Percentiles rank a stretch among this genome's conserved stretches.
Conservation (phyloP, 2,888 invertebrate species). For the Drosophila aldrichi region DNA sequence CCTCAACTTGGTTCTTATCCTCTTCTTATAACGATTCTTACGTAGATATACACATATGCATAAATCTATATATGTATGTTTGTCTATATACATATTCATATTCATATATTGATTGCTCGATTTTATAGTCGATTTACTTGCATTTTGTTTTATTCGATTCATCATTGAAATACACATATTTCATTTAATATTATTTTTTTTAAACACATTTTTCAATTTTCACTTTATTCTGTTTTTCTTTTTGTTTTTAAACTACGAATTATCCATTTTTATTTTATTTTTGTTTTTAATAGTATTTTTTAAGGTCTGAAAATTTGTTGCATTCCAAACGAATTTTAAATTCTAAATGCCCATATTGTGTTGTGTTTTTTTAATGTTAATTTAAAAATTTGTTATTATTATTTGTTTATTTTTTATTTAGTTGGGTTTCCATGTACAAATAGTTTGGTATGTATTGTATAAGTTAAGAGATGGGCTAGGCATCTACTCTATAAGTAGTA, state of each 20-base stretch:
- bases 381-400: constrained; percentile 36
- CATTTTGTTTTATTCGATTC: constrained; percentile 75
- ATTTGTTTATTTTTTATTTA: neutral
- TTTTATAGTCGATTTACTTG: constrained; percentile 34
- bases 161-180: constrained; percentile 69
- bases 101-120: neutral
- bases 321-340: constrained; percentile 52
- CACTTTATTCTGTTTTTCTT: constrained; percentile 1
- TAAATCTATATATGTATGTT: neutral
- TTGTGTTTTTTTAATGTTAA: neutral
- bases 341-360: constrained; percentile 53
- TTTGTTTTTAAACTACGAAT: constrained; percentile 5
- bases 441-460: constrained; percentile 64
- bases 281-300: constrained; percentile 13
- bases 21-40: no score
- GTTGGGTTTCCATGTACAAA: constrained; percentile 56
- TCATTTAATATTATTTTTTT: constrained; percentile 59
- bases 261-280: constrained; percentile 8
- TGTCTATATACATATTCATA: neutral
- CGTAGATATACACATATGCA: neutral
- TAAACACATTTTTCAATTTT: constrained; percentile 61
- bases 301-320: constrained; percentile 40
- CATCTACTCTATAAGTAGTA: constrained; percentile 31
- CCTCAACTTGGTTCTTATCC: neutral
- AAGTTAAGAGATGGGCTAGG: constrained; percentile 6